Base-by-base conservation (phyloP, 2,113 vertebrate genomes). In the Himantopus leucocephalus region DNA sequence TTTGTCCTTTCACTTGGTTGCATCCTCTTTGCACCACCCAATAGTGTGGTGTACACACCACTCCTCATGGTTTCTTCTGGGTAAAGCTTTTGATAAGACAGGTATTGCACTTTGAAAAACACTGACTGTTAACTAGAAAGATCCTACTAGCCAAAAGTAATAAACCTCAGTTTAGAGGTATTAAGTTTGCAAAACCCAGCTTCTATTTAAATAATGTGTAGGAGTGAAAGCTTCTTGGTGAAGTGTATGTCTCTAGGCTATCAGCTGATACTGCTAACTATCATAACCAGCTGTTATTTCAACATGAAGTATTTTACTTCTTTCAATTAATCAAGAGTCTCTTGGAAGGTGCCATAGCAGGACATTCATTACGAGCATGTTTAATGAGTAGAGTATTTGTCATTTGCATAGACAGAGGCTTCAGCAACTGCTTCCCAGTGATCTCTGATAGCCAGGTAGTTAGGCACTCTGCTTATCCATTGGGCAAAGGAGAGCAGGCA, bases 231-330 rank as follows among this genome's bases (percentile, higher is more conserved):
- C 73, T 87, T 94, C 81, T 81, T 72, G 32, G 37, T 79, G 70
- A 91, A 91, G 20, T 60, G 13, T 43, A 5, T 43, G 30, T 87
- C 73, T 91, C 82, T 80, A 64, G 53, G 70, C 55, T 73, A 32
- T 79, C 83, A 89, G 50, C 79, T 85, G 86, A 79, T 81, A 16
- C 43, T 72, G 62, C 35, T 84, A 52, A 74, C 84, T 81, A 60
- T 74, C 55, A 52, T 39, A 94, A 81, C 35, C 79, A 94, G 91
- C 92, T 95, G 56, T 91, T 96, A 67, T 29, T 92, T 81, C 77
- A 94, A 26, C 15, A 21, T 24, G 35, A 94, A 87, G 20, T 60
- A 20, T 60, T 92, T 72, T 64, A 37, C 32, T 85, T 89, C 53
- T 91, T 91, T 72, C 53, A 82, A 7, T 85, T 89, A 91, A 88